Evolutionary conservation across 1,140 invertebrate genomes (phyloP).

Genomic region (Protaetia brevitarsis): DNA sequence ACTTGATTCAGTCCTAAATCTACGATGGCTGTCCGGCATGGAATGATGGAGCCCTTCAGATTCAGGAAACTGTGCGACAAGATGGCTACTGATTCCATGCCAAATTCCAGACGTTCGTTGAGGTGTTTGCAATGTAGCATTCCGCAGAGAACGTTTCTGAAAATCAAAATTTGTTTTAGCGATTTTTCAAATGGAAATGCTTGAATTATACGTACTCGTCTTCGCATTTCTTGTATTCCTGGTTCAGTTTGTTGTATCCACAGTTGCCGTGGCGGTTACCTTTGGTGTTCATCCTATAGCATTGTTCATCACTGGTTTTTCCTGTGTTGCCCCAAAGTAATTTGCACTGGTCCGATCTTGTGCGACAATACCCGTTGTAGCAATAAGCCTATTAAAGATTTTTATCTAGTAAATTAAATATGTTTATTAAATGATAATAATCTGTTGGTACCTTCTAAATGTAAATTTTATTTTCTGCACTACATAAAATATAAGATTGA

Average conservation of each 20-base stretch:
- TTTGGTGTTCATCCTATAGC: constrained; percentile 84
- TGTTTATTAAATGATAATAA: no score
- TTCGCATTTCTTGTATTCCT: constrained; percentile 71
- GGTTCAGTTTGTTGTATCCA: constrained; percentile 78
- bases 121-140: constrained; percentile 92
- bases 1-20: constrained; percentile 88
- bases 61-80: constrained; percentile 81
- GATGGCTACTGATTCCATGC: constrained; percentile 88
- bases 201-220: constrained; percentile 58
- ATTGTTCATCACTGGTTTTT: constrained; percentile 75
- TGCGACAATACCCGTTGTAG: constrained; percentile 86
- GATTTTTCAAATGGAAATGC: background rate
- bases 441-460: no score
- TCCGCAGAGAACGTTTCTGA: constrained; percentile 79
- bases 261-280: constrained; percentile 91
- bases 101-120: constrained; percentile 92
- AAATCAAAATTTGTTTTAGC: constrained; percentile 10
- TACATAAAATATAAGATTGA: no score
- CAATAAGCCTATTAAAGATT: constrained; percentile 95
- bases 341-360: constrained; percentile 89
- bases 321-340: constrained; percentile 94
- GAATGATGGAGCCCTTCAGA: constrained; percentile 67
- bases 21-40: constrained; percentile 84
- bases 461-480: no score
- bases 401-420: no score